These are phyloP conservation scores for Chironomus striatipennis DNA, from an alignment of 1,140 invertebrate genomes.

Conservation along the genomic window DNA sequence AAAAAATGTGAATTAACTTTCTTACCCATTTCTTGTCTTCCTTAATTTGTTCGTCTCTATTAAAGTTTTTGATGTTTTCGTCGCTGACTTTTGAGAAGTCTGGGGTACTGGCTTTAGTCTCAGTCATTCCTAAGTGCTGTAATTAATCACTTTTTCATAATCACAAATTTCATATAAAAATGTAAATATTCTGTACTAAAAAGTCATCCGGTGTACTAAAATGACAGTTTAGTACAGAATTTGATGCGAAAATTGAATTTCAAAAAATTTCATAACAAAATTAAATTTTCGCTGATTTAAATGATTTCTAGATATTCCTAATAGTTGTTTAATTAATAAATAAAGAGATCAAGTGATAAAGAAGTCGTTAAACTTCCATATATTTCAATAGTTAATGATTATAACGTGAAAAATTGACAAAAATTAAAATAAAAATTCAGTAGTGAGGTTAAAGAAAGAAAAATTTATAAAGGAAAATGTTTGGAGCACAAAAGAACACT, in stretches of 20 bases:
- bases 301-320: too few species aligned
- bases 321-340: too few species aligned
- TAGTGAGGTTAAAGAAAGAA: neutral
- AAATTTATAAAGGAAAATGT: neutral
- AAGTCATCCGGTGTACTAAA: neutral
- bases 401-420: neutral
- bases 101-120: neutral
- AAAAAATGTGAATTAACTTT: too few species aligned
- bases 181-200: neutral
- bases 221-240: neutral
- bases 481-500: neutral
- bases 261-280: constrained; percentile 1
- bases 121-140: neutral
- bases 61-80: neutral
- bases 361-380: neutral
- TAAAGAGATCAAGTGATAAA: too few species aligned
- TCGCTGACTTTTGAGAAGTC: neutral
- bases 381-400: neutral
- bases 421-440: neutral
- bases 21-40: neutral
- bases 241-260: neutral
- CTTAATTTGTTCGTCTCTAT: neutral
- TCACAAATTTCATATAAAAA: neutral
- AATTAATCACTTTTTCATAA: neutral
- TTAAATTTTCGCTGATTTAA: too few species aligned